Conservation (phyloP, 2,888 invertebrate genomes). For the Scrobipalpa costella region DNA sequence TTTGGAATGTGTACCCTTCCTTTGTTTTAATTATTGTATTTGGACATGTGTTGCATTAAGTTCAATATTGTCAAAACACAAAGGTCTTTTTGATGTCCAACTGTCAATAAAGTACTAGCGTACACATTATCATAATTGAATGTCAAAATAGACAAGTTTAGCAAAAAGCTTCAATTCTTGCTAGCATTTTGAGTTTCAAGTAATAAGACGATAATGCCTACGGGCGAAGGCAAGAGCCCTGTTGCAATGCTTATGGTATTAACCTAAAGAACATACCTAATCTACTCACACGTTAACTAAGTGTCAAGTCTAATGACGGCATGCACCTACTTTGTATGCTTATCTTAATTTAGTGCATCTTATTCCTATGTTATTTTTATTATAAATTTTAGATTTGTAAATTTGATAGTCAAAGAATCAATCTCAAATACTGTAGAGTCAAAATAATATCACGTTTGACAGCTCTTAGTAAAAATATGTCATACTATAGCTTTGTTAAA, state of each 20-base stretch:
- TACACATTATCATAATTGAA: not conserved
- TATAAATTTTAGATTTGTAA: no score
- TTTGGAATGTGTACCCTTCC: constrained; percentile 26
- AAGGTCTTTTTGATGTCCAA: no score
- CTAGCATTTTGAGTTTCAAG: constrained; percentile 8
- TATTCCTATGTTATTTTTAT: not conserved
- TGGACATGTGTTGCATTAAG: not conserved
- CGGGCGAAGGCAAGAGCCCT: constrained; percentile 2
- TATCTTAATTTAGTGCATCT: not conserved
- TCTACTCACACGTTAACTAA: constrained; percentile 17
- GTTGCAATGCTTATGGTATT: constrained; percentile 17
- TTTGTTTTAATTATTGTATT: constrained; percentile 4
- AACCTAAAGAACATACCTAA: constrained; percentile 19
- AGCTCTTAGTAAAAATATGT: no score
- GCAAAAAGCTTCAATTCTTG: not conserved
- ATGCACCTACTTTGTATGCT: not conserved
- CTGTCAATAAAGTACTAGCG: not conserved
- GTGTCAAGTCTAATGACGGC: constrained; percentile 11
- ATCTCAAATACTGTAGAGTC: no score
- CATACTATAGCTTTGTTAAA: no score
- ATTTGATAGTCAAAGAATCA: no score
- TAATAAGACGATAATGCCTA: constrained; percentile 19
- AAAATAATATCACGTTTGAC: no score
- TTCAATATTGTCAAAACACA: no score
- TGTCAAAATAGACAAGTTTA: not conserved